Base-by-base conservation (phyloP, 2,113 vertebrate species). In the Ranitomeya imitator region DNA sequence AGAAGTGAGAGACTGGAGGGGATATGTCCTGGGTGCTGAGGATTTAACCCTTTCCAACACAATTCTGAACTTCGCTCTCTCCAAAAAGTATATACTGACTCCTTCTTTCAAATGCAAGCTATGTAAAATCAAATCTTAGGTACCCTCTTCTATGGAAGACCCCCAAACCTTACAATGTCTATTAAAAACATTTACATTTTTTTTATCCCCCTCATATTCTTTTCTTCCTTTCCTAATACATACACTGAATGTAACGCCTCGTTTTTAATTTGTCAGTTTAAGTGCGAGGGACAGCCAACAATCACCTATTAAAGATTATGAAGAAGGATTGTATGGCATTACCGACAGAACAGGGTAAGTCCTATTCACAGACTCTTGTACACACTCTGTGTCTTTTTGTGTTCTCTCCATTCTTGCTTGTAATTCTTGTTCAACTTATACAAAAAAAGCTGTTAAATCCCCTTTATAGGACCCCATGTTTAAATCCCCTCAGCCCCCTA, bases 381-480 rank as follows among this genome's bases (percentile, higher is more conserved):
- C 96, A 86, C 92, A 92, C 93, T 91, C 92, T 92, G 91, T 94
- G 94, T 93, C 95, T 96, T 95, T 97, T 97, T 96, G 95, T 95
- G 94, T 85, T 94, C 91, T 90, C 92, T 93, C 93, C 93, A 93
- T 95, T 95, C 94, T 95, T 94, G 92, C 79, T 92, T 92, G 92
- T 95, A 95, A 95, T 96, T 97, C 78, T 85, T 96, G 95, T 97
- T 95, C 95, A 94, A 45, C 55, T 97, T 96, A 92, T 90, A 94
- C n/a, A 95, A 98, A 99, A 98, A 99, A 98, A 98, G 97, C 94
- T 90, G 94, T 96, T 97, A 97, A 97, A 97, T 97, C 98, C 95
- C 95, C 96, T 96, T 99, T 98, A 98, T 96, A 92, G 93, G 94
- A 97, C 96, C 94, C 82, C 60, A 89, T 37, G 74, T 85, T 69